Percentiles rank a stretch among this genome's conserved stretches.
phyloP scores from a whole-genome alignment of 1,140 invertebrate genomes.

The Drosophila virilis region DNA sequence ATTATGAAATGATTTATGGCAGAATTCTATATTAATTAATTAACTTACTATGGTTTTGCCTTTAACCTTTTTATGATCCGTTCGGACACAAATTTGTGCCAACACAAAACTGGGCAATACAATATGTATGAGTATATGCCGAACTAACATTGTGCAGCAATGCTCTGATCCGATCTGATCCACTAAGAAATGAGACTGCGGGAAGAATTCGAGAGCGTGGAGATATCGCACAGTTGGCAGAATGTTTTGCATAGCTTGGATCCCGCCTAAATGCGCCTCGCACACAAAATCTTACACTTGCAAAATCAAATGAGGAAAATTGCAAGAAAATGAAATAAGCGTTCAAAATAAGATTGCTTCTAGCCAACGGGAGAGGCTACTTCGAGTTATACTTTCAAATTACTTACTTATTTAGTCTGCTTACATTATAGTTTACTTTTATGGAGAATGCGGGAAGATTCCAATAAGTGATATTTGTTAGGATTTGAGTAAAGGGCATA shows the following conservation, averaged over 20 bases:
- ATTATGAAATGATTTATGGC: neutral
- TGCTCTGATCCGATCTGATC: no score
- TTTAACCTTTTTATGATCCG: accelerated
- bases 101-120: constrained; percentile 17
- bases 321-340: neutral
- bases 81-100: constrained; percentile 12
- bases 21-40: neutral
- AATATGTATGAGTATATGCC: constrained; percentile 30
- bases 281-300: constrained; percentile 2
- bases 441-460: no score
- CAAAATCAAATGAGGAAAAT: neutral
- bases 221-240: constrained; percentile 1
- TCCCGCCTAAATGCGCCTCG: neutral
- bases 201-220: constrained; percentile 14
- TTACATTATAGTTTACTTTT: no score
- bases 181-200: constrained; percentile 38
- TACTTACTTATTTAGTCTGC: no score
- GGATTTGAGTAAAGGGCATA: no score
- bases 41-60: neutral
- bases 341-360: no score
- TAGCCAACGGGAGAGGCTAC: no score
- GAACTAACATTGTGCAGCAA: constrained; percentile 38
- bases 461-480: no score
- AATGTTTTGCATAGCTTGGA: neutral
- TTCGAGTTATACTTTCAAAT: no score